Evolutionary conservation across 2,797 vertebrate genomes (phyloP), one percentile per base, ranked within the genome.

Genomic region (Pempheris klunzingeri): DNA sequence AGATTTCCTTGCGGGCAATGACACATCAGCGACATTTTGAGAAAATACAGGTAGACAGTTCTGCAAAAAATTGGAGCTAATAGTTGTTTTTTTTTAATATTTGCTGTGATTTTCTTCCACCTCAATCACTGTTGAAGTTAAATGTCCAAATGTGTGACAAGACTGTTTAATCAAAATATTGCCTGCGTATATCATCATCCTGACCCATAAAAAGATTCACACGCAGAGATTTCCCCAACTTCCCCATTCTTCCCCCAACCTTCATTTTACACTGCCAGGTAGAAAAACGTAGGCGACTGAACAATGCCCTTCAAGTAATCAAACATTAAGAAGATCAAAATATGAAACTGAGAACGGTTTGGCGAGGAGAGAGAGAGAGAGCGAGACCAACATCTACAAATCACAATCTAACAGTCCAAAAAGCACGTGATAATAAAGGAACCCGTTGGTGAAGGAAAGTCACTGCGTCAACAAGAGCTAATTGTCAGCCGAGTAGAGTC

Each of bases 301-400:
- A 83, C 75, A 36, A 77, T 85, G 80, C 87, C 88, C 83, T 94
- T 94, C 91, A 93, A 94, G 92, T 93, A 93, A 88, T 91, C 83
- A 82, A 91, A 90, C 80, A 81, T 86, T 77, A 71, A 88, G 83
- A 71, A 66, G 75, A 74, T 80, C 80, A 84, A 86, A n/a, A 87
- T 69, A 81, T 78, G 77, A 88, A 87, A 87, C 59, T 52, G 72
- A 88, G 81, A 83, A 80, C 60, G 71, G 73, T 72, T 61, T 38
- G 53, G 58, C 18, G 36, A 83, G 67, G 78, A 74, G 57, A 77
- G 69, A 66, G 30, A 77, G 22, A 84, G 43, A 71, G 44, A 84
- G 59, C 74, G 49, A 86, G 47, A 70, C 72, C 50, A 75, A 87
- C 80, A 47, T 73, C 70, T 68, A 86, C 71, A 65, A 78, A 62